Conservation (phyloP, 2,113 vertebrate genomes). For the Scartelaos histophorus region DNA sequence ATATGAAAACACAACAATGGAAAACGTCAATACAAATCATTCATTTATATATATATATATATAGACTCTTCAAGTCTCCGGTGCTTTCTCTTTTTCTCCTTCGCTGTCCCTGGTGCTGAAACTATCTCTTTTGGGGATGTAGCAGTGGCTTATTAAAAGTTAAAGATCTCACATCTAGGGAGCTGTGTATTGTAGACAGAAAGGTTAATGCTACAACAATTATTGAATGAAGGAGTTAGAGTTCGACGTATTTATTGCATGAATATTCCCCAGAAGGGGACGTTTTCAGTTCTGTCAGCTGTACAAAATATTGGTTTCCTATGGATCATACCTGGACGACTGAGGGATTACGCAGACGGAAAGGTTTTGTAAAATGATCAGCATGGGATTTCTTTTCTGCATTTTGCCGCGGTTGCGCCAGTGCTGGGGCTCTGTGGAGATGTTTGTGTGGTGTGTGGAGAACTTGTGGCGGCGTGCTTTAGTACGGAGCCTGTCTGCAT, state of each 20-base stretch:
- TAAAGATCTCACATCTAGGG: too few species aligned
- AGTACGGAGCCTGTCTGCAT: slow-evolving; percentile 78
- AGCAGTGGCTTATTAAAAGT: neutral
- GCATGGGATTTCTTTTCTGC: slow-evolving; percentile 2
- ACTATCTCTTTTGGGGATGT: neutral
- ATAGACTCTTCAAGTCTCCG: neutral
- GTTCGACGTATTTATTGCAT: neutral
- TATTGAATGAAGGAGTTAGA: neutral
- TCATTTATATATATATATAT: too few species aligned
- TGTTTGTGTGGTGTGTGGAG: slow-evolving; percentile 70
- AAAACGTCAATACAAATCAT: too few species aligned
- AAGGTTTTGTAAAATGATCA: neutral
- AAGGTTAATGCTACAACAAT: neutral
- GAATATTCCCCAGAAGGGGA: neutral
- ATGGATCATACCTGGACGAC: too few species aligned
- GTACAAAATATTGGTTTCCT: too few species aligned
- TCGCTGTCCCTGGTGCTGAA: slow-evolving; percentile 69
- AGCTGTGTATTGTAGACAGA: too few species aligned
- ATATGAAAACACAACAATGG: slow-evolving; percentile 41
- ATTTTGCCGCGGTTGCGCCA: slow-evolving; percentile 68
- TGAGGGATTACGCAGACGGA: too few species aligned
- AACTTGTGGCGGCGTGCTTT: slow-evolving; percentile 74
- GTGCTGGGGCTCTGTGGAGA: slow-evolving; percentile 60
- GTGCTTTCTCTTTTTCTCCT: slow-evolving; percentile 19
- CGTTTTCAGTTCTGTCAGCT: neutral